Percentiles rank a stretch among this genome's conserved stretches.
Conservation (phyloP, 1,140 invertebrate genomes). For the Parapsyche elsis region DNA sequence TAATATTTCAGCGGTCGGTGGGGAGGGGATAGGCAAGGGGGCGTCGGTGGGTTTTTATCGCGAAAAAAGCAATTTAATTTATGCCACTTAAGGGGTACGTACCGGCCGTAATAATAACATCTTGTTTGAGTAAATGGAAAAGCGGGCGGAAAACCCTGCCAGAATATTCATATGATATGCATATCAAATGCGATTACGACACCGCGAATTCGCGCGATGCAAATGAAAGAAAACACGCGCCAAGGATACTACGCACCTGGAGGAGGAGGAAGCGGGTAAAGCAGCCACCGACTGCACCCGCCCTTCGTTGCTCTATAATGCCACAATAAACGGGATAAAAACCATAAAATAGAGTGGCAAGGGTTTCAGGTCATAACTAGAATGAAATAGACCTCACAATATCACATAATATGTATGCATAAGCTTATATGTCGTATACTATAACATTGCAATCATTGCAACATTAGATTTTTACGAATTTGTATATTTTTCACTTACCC, state of each 20-base stretch:
- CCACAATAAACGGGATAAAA: no score
- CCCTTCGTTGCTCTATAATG: no score
- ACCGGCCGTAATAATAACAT: slow-evolving; percentile 52
- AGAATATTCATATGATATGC: slow-evolving; percentile 56
- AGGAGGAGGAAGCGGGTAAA: no score
- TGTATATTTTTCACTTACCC: no score
- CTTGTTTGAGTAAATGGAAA: slow-evolving; percentile 49
- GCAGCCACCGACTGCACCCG: no score
- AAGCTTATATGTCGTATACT: no score
- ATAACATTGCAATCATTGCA: no score
- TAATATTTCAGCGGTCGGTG: slow-evolving; percentile 30
- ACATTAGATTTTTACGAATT: no score
- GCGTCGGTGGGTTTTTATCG: slow-evolving; percentile 41
- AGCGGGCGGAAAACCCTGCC: slow-evolving; percentile 23
- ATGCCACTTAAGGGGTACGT: slow-evolving; percentile 55
- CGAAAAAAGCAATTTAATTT: slow-evolving; percentile 57
- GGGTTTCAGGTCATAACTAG: no score
- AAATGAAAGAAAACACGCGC: not conserved
- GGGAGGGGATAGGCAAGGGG: not conserved
- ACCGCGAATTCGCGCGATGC: not conserved
- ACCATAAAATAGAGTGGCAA: no score
- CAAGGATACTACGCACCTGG: not conserved
- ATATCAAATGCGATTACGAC: slow-evolving; percentile 50
- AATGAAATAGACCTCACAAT: no score
- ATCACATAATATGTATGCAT: no score